phyloP scores from a whole-genome alignment of 2,888 invertebrate genomes.

The Ichneumon xanthorius region DNA sequence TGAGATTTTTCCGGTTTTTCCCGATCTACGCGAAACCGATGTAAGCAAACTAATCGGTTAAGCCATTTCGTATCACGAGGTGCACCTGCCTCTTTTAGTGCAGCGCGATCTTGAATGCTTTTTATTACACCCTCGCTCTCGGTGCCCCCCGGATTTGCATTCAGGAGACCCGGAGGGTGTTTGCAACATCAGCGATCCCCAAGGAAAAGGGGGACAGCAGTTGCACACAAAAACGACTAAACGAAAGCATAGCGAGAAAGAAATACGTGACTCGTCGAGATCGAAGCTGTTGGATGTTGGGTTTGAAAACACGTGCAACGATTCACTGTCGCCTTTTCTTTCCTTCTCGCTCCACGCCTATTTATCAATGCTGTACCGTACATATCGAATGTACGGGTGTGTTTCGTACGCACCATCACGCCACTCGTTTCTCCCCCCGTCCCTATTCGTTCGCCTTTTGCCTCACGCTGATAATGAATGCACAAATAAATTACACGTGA shows the following conservation, averaged over 20 bases:
- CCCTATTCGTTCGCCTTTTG: constrained; percentile 26
- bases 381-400: constrained; percentile 13
- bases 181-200: constrained; percentile 15
- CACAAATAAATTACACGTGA: constrained; percentile 64
- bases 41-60: constrained; percentile 13
- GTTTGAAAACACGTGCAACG: constrained; percentile 67
- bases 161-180: constrained; percentile 35
- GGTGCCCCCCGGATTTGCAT: constrained; percentile 46
- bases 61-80: constrained; percentile 33
- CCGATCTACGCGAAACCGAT: not conserved
- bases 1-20: not conserved
- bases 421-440: constrained; percentile 7
- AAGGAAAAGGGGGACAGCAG: constrained; percentile 18
- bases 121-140: constrained; percentile 44
- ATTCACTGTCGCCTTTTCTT: constrained; percentile 60
- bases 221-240: constrained; percentile 52
- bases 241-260: constrained; percentile 34
- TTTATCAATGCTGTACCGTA: constrained; percentile 46
- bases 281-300: constrained; percentile 24
- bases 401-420: constrained; percentile 43
- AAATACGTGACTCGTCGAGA: constrained; percentile 58
- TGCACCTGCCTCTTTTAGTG: constrained; percentile 56
- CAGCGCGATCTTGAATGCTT: constrained; percentile 31
- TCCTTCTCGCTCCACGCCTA: constrained; percentile 49
- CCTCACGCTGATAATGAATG: constrained; percentile 56